These are phyloP conservation scores for Myopa testacea DNA, from an alignment of 2,888 invertebrate species.

Conservation along the genomic window DNA sequence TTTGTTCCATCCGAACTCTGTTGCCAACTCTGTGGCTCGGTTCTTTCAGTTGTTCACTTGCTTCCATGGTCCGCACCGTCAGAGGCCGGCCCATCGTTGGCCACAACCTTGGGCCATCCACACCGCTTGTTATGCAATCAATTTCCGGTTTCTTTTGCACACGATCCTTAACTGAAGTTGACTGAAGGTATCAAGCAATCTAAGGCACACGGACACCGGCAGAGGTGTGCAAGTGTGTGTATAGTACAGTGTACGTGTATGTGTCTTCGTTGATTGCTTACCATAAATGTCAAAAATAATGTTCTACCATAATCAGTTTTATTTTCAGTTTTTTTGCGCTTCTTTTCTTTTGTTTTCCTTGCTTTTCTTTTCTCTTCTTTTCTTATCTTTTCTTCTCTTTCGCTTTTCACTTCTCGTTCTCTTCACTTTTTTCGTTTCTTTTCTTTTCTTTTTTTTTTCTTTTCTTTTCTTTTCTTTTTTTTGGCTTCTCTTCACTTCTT, in stretches of 20 bases:
- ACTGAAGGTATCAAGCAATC: background rate
- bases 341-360: too few relatives aligned
- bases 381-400: background rate
- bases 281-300: constrained; percentile 27
- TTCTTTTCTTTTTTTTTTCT: background rate
- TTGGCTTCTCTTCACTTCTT: background rate
- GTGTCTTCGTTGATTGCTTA: background rate
- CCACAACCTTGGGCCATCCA: constrained; percentile 25
- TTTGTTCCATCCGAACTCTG: too few relatives aligned
- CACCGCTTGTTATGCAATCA: constrained; percentile 42
- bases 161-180: background rate
- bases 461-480: background rate
- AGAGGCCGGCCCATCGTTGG: background rate
- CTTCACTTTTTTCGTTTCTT: background rate
- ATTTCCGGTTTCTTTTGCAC: constrained; percentile 41
- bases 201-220: background rate
- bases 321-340: background rate
- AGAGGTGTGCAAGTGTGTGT: background rate
- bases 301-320: background rate
- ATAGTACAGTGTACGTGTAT: background rate
- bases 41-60: too few relatives aligned
- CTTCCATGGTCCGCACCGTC: background rate
- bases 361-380: too few relatives aligned
- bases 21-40: background rate
- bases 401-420: background rate